Conservation (phyloP, 1,140 invertebrate genomes). For the Episyrphus balteatus region DNA sequence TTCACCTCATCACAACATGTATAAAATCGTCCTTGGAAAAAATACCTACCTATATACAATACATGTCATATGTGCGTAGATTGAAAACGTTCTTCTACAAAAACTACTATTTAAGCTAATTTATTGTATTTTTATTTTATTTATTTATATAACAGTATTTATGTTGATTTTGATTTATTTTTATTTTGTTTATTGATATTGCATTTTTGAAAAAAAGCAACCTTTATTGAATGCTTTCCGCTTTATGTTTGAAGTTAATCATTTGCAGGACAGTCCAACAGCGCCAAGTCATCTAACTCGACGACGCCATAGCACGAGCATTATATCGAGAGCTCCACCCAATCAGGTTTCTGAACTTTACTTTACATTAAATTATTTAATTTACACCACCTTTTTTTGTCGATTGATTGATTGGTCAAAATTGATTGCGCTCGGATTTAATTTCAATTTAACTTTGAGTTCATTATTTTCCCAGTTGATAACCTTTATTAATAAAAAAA, state of each 20-base stretch:
- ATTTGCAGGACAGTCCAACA: constrained; percentile 42
- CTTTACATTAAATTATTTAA: not conserved
- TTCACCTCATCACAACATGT: too few species aligned
- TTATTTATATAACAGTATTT: constrained; percentile 11
- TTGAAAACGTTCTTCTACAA: not conserved
- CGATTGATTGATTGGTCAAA: constrained; percentile 2
- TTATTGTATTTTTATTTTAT: constrained; percentile 9
- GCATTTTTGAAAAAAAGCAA: not conserved
- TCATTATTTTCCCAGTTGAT: not conserved
- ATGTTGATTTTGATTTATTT: constrained; percentile 1
- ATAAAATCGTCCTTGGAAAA: not conserved
- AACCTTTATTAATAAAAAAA: not conserved
- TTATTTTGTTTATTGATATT: not conserved
- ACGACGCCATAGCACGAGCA: constrained; percentile 58
- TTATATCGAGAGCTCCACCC: constrained; percentile 41
- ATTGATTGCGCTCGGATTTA: not conserved
- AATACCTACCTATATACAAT: not conserved
- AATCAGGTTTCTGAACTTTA: constrained; percentile 28
- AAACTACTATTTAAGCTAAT: too few species aligned
- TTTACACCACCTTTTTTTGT: not conserved
- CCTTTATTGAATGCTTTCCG: constrained; percentile 15
- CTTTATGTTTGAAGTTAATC: constrained; percentile 19
- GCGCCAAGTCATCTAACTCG: constrained; percentile 50
- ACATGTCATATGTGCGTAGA: not conserved
- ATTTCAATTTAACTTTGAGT: not conserved